These are phyloP conservation scores for Myrmecobius fasciatus DNA, from an alignment of 2,113 vertebrate genomes.

Conservation along the genomic window DNA sequence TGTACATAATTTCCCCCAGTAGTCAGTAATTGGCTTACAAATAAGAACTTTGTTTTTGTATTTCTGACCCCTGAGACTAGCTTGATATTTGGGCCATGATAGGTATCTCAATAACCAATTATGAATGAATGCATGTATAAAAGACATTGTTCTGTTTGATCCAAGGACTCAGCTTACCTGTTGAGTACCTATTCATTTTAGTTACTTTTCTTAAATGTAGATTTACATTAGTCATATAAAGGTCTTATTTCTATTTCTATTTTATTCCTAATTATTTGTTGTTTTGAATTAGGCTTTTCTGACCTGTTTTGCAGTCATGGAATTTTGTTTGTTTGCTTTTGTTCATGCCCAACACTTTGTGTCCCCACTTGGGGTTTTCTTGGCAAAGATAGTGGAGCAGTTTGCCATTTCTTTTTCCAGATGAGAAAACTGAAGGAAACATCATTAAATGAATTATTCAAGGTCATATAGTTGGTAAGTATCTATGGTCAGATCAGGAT, in stretches of 20 bases:
- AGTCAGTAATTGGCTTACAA: not conserved
- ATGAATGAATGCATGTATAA: not conserved
- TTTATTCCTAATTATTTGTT: conserved; percentile 60
- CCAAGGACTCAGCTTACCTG: no score
- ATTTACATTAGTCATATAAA: not conserved
- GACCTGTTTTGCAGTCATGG: conserved; percentile 16
- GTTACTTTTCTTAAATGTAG: not conserved
- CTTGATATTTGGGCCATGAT: not conserved
- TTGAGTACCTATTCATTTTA: not conserved
- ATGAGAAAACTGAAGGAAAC: not conserved
- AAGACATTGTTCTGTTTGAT: not conserved
- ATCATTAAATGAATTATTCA: not conserved
- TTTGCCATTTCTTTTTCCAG: not conserved
- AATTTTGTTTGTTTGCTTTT: not conserved
- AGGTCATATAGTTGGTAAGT: not conserved
- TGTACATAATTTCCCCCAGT: not conserved
- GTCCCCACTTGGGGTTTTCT: not conserved
- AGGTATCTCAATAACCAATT: not conserved
- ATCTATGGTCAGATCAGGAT: not conserved
- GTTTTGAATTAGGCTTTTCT: conserved; percentile 48
- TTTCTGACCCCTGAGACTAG: not conserved
- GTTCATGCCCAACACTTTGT: rapidly evolving
- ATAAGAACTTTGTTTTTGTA: not conserved
- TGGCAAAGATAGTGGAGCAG: not conserved
- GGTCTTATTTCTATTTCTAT: conserved; percentile 49